A percentile compares a stretch with the other conserved stretches of the same genome.
phyloP scores from a whole-genome alignment of 2,888 invertebrate species.

The Rhingia rostrata region DNA sequence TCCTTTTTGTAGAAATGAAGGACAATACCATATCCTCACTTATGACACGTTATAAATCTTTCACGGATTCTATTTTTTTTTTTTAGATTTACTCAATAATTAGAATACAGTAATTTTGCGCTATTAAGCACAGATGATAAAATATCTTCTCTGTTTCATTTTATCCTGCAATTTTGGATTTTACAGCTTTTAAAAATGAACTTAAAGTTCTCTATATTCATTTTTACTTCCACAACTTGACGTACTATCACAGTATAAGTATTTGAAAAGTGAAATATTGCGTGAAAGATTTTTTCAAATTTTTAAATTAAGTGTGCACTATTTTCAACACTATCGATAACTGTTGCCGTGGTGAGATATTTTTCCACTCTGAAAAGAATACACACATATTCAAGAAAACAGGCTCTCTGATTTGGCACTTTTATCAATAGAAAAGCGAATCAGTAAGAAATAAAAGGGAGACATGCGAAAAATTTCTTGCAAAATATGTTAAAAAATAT shows the following conservation, averaged over 20 bases:
- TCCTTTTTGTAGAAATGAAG: no score
- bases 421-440: no score
- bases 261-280: conserved; percentile 14
- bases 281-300: conserved; percentile 23
- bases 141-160: no score
- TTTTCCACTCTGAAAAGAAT: conserved; percentile 7
- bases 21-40: neutral
- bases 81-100: conserved; percentile 19
- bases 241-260: neutral
- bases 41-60: conserved; percentile 11
- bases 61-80: conserved; percentile 11
- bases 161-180: no score
- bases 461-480: neutral
- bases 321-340: neutral
- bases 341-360: neutral
- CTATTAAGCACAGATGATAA: neutral
- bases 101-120: conserved; percentile 7
- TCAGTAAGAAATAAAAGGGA: neutral
- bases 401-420: no score
- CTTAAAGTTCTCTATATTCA: no score
- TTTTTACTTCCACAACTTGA: no score
- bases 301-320: conserved; percentile 5
- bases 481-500: conserved; percentile 2
- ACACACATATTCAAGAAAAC: neutral
- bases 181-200: no score